Conservation (phyloP, 2,888 invertebrate genomes). For the Sinopyrophorus schimmeli region DNA sequence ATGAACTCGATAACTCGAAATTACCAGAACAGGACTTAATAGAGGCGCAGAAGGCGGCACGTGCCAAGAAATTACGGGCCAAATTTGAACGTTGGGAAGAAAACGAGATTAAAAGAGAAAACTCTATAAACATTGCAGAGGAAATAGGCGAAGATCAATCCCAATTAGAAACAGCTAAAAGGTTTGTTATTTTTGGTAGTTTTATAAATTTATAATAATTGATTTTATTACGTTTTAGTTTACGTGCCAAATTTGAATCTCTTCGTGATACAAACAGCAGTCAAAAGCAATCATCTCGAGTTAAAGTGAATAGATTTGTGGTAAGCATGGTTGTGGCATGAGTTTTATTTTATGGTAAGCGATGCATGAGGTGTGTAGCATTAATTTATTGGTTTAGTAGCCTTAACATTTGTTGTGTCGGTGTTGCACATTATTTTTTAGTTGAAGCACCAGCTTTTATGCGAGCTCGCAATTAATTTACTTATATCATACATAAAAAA, state of each 20-base stretch:
- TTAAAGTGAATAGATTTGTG: conserved; percentile 90
- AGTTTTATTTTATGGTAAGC: conserved; percentile 11
- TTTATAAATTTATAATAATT: conserved; percentile 2
- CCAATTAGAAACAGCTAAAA: conserved; percentile 79
- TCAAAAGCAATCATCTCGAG: conserved; percentile 59
- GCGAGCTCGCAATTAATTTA: not conserved
- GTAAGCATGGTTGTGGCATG: conserved; percentile 64
- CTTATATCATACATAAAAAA: not conserved
- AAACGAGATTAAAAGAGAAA: conserved; percentile 64
- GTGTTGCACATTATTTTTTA: conserved; percentile 1
- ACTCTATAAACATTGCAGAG: conserved; percentile 54
- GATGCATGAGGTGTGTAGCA: no score
- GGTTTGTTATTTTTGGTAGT: conserved; percentile 11
- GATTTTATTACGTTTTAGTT: conserved; percentile 56
- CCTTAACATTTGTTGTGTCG: conserved; percentile 21
- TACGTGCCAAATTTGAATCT: conserved; percentile 87
- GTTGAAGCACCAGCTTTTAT: conserved; percentile 10
- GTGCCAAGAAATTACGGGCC: conserved; percentile 81
- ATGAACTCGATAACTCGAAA: conserved; percentile 53
- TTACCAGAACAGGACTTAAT: conserved; percentile 47
- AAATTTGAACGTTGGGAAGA: conserved; percentile 89
- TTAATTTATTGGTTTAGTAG: conserved; percentile 8
- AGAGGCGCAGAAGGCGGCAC: conserved; percentile 73
- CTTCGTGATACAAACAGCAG: conserved; percentile 65
- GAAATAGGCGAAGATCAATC: conserved; percentile 67